Evolutionary conservation across 2,797 vertebrate genomes (phyloP).

Genomic region (Alfaro cultratus): DNA sequence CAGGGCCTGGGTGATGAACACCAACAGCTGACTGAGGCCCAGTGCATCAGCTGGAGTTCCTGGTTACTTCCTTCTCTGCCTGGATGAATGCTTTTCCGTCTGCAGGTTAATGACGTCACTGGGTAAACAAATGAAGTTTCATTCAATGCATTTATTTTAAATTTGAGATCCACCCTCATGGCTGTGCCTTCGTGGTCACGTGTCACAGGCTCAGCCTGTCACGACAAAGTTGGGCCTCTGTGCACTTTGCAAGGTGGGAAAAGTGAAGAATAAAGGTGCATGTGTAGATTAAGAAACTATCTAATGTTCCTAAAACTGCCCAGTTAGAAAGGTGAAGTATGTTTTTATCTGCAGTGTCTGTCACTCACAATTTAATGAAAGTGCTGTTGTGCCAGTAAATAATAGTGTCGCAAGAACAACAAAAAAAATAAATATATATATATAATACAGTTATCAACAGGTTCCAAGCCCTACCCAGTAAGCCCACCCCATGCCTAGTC

Average conservation of each 20-base stretch:
- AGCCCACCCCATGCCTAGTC: too few relatives aligned
- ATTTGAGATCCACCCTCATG: not conserved
- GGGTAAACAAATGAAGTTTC: not conserved
- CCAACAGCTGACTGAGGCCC: constrained; percentile 58
- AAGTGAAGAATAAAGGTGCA: not conserved
- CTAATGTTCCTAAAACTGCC: not conserved
- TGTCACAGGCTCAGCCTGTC: constrained; percentile 78
- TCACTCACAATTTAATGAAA: not conserved
- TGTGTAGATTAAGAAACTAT: too few relatives aligned
- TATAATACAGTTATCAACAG: too few relatives aligned
- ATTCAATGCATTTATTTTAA: not conserved
- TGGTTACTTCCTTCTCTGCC: not conserved
- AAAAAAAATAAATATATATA: not conserved
- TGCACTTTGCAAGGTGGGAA: constrained; percentile 88
- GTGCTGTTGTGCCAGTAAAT: not conserved
- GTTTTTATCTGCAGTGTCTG: not conserved
- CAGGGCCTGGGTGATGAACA: constrained; percentile 58
- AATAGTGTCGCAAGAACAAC: not conserved
- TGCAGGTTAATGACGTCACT: constrained; percentile 29
- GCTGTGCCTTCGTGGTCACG: constrained; percentile 67
- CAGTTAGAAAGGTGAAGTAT: not conserved
- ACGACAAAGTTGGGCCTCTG: constrained; percentile 88
- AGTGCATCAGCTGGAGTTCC: constrained; percentile 50
- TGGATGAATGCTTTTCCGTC: constrained; percentile 8
- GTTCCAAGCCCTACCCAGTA: too few relatives aligned